phyloP scores from a whole-genome alignment of 2,797 vertebrate genomes.

The Allobates femoralis region DNA sequence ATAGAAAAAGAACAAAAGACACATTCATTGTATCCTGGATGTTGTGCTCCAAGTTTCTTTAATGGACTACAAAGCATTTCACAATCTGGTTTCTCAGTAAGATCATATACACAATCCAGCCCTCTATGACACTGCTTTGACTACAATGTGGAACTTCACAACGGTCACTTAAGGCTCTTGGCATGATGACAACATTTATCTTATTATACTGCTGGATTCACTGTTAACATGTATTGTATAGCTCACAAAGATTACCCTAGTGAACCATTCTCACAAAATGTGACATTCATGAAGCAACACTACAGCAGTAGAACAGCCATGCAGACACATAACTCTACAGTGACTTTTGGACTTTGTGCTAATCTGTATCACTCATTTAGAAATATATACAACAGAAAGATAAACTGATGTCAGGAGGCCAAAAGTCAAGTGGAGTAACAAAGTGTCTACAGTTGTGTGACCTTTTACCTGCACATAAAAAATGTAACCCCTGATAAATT shows the following conservation, averaged over 20 bases:
- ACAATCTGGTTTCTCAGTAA: background rate
- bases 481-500: background rate
- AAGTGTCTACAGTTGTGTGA: background rate
- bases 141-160: background rate
- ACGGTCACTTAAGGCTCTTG: background rate
- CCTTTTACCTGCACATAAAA: background rate
- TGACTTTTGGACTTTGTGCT: background rate
- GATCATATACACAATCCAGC: background rate
- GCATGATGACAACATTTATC: background rate
- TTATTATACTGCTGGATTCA: background rate
- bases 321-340: background rate
- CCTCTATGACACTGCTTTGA: background rate
- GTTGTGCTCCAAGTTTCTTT: constrained; percentile 10
- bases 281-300: background rate
- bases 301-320: background rate
- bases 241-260: background rate
- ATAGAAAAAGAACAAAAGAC: constrained; percentile 57
- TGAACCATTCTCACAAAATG: background rate
- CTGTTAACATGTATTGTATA: background rate
- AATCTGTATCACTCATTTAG: background rate
- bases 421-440: background rate
- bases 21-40: constrained; percentile 56
- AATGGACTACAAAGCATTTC: constrained; percentile 32
- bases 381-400: background rate
- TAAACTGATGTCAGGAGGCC: background rate